phyloP scores from a whole-genome alignment of 2,888 invertebrate species.

The Limulus polyphemus region DNA sequence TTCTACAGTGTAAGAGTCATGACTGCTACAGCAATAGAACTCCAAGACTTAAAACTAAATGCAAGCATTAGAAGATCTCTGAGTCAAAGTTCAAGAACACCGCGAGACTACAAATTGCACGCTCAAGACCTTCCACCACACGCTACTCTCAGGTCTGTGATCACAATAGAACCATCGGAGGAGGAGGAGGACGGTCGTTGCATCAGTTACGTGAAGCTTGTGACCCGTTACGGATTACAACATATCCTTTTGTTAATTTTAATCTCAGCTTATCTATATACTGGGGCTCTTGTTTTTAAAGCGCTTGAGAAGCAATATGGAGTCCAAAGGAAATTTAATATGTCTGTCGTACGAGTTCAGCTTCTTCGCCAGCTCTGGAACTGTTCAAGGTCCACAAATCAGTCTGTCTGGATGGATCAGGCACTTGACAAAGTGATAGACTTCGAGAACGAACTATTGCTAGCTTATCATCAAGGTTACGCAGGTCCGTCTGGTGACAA shows the following conservation, averaged over 20 bases:
- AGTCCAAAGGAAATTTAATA: constrained; percentile 2
- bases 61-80: no score
- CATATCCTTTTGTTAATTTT: constrained; percentile 11
- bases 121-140: no score
- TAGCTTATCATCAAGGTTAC: not conserved
- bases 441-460: constrained; percentile 7
- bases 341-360: constrained; percentile 3
- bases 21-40: no score
- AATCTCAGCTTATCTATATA: constrained; percentile 12
- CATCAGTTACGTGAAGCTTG: constrained; percentile 14
- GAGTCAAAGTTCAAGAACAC: no score
- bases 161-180: no score
- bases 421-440: not conserved
- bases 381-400: not conserved
- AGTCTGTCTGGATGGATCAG: not conserved
- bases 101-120: no score
- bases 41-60: no score
- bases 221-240: constrained; percentile 15
- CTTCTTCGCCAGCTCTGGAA: constrained; percentile 5
- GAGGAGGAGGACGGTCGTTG: constrained; percentile 9
- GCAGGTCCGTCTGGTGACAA: constrained; percentile 4
- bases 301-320: constrained; percentile 8
- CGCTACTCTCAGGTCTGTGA: no score
- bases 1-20: no score
- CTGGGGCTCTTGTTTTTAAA: constrained; percentile 15